Conservation (phyloP, 64 coral and sea anemone genomes). For the Dendronephthya gigantea region DNA sequence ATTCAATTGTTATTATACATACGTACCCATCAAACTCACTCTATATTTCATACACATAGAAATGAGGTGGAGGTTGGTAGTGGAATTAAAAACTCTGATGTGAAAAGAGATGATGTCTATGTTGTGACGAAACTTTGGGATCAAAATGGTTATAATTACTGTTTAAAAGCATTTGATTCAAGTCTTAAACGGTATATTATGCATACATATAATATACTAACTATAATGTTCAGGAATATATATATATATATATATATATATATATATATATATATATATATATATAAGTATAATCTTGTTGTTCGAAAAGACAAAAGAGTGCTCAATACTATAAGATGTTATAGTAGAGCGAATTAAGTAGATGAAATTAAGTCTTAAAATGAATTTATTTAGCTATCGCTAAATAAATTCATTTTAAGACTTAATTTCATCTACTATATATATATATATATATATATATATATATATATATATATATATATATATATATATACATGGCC, state of each 20-base stretch:
- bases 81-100: constrained; percentile 34
- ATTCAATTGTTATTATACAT: no score
- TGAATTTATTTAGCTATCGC: no score
- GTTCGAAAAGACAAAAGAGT: no score
- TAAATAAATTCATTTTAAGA: no score
- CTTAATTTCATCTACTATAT: no score
- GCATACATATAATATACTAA: background rate
- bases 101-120: constrained; percentile 47
- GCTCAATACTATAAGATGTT: no score
- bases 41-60: no score
- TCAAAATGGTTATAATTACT: constrained; percentile 34
- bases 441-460: no score
- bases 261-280: background rate
- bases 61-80: constrained; percentile 49
- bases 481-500: background rate
- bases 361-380: no score
- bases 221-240: background rate
- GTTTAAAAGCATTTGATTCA: constrained; percentile 29
- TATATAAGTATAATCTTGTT: background rate
- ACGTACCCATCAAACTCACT: no score
- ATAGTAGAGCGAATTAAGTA: no score
- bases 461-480: no score
- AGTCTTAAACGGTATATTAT: constrained; percentile 39
- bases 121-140: constrained; percentile 23
- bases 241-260: background rate